phyloP scores from a whole-genome alignment of 1,140 invertebrate genomes.

The Cylas formicarius region DNA sequence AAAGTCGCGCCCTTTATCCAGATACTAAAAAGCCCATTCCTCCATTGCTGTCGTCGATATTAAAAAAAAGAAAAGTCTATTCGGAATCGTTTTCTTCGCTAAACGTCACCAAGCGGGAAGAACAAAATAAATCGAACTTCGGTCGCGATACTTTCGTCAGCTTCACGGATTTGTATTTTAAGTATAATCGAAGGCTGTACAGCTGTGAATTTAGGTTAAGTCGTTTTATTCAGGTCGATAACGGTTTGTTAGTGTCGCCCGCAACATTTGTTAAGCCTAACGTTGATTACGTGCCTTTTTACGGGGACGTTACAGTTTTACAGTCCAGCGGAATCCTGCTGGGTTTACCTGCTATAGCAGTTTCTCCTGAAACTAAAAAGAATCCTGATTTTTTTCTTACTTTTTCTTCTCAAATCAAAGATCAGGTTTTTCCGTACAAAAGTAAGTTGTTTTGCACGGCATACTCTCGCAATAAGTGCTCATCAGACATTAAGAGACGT shows the following conservation, averaged over 20 bases:
- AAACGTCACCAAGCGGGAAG: constrained; percentile 7
- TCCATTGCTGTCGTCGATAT: constrained; percentile 15
- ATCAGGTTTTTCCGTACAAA: constrained; percentile 6
- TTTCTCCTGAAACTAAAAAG: constrained; percentile 2
- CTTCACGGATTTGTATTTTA: constrained; percentile 35
- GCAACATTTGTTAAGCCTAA: too few relatives aligned
- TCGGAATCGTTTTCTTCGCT: constrained; percentile 9
- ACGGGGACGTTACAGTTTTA: constrained; percentile 16
- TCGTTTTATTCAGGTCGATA: constrained; percentile 15
- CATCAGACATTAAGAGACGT: constrained; percentile 12
- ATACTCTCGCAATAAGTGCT: constrained; percentile 9
- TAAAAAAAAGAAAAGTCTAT: constrained; percentile 16
- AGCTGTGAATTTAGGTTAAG: constrained; percentile 16
- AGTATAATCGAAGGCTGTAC: constrained; percentile 26
- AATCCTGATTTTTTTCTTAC: constrained; percentile 2
- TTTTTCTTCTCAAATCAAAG: constrained; percentile 11
- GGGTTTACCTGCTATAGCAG: constrained; percentile 14
- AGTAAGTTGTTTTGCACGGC: not conserved
- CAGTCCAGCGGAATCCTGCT: constrained; percentile 10
- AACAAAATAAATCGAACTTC: constrained; percentile 15
- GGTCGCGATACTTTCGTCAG: constrained; percentile 13
- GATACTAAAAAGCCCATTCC: constrained; percentile 2
- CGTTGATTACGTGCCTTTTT: constrained; percentile 24
- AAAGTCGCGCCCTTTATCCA: constrained; percentile 6
- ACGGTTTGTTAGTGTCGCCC: constrained; percentile 18